Percentiles rank a stretch among this genome's conserved stretches.
These are phyloP conservation scores for Oreochromis grahami DNA, from an alignment of 2,797 vertebrate species.

Conservation along the genomic window DNA sequence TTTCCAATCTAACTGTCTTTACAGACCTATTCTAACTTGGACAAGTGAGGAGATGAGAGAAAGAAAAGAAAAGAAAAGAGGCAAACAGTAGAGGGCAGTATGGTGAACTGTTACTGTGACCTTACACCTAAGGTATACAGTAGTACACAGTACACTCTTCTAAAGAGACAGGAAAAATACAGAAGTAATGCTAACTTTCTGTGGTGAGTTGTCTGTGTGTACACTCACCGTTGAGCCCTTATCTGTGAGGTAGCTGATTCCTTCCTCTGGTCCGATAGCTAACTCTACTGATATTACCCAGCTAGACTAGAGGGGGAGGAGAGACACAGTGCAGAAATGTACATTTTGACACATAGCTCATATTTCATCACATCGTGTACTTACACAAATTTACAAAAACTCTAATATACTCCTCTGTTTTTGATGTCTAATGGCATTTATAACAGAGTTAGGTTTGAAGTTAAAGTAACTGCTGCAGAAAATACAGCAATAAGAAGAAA, in stretches of 20 bases:
- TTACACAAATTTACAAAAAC: not conserved
- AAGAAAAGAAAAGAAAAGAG: not conserved
- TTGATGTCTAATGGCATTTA: not conserved
- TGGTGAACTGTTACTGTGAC: not conserved
- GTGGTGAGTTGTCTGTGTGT: not conserved
- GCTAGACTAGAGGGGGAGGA: constrained; percentile 81
- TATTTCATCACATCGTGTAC: not conserved
- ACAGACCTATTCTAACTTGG: not conserved
- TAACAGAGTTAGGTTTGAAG: not conserved
- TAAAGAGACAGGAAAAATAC: not conserved
- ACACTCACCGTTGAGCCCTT: constrained; percentile 92
- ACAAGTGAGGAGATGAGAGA: not conserved
- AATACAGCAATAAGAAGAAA: not conserved
- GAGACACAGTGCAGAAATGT: not conserved
- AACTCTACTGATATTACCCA: constrained; percentile 98
- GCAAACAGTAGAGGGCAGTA: constrained; percentile 42
- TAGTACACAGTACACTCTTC: not conserved
- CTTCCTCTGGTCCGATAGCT: constrained; percentile 97
- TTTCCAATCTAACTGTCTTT: not conserved
- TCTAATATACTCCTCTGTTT: not conserved
- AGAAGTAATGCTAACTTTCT: not conserved
- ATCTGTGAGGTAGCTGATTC: constrained; percentile 99
- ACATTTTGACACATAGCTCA: not conserved
- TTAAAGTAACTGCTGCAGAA: not conserved
- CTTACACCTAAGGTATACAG: not conserved